These are phyloP conservation scores for Hirtodrosophila alboralis DNA, from an alignment of 2,888 invertebrate species.

Conservation along the genomic window DNA sequence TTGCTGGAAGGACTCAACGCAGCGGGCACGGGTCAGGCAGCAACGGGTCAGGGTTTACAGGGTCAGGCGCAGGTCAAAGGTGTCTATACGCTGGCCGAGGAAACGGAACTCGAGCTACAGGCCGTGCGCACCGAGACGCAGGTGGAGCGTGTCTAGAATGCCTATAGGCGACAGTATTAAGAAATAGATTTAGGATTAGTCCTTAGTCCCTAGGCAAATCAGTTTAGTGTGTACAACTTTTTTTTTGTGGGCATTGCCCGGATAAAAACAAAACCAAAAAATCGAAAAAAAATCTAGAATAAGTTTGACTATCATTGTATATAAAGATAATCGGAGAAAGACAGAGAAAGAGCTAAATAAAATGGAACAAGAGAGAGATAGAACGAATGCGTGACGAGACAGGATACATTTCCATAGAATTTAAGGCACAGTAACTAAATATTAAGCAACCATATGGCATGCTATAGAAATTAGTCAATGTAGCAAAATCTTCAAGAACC, in stretches of 20 bases:
- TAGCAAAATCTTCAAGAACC: conserved; percentile 23
- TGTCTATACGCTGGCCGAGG: conserved; percentile 86
- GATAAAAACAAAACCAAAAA: conserved; percentile 23
- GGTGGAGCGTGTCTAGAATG: conserved; percentile 69
- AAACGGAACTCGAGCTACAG: conserved; percentile 86
- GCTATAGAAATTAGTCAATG: conserved; percentile 49
- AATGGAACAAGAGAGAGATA: conserved; percentile 1
- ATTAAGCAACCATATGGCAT: conserved; percentile 16
- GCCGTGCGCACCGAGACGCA: conserved; percentile 83
- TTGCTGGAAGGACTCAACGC: conserved; percentile 74
- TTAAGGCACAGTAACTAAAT: conserved; percentile 51
- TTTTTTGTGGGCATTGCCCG: conserved; percentile 32
- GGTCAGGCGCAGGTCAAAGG: conserved; percentile 80
- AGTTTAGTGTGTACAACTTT: conserved; percentile 36
- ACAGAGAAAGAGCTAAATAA: not conserved
- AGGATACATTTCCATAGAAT: conserved; percentile 61
- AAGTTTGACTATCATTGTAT: conserved; percentile 59
- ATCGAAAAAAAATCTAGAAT: conserved; percentile 29
- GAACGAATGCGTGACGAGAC: conserved; percentile 5
- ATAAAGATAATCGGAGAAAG: conserved; percentile 14
- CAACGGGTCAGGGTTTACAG: no score
- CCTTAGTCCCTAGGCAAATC: conserved; percentile 44
- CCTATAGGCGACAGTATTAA: conserved; percentile 40
- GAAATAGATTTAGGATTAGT: conserved; percentile 57
- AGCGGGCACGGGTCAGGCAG: conserved; percentile 32